phyloP scores from a whole-genome alignment of 2,113 vertebrate genomes.

The Callithrix jacchus region DNA sequence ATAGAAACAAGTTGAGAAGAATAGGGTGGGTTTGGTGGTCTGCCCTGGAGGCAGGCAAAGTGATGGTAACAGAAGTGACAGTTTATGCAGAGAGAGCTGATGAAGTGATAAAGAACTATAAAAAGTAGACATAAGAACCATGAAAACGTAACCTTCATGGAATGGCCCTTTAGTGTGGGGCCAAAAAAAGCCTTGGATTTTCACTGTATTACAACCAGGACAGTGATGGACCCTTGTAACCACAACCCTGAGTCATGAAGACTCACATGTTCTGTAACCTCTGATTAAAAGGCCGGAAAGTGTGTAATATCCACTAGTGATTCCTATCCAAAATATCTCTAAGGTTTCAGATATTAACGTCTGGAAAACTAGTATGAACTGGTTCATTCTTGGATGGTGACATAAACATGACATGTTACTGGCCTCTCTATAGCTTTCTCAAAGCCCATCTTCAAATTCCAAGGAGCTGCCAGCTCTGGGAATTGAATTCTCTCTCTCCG shows the following conservation, averaged over 20 bases:
- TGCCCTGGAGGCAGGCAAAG: neutral
- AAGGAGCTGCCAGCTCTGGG: neutral
- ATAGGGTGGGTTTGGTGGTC: neutral
- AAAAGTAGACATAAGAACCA: neutral
- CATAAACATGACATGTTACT: slow-evolving; percentile 29
- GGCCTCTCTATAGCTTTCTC: neutral
- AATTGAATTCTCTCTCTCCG: neutral
- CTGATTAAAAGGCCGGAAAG: slow-evolving; percentile 72
- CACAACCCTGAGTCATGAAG: slow-evolving; percentile 64
- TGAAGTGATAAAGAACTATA: neutral
- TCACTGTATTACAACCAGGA: neutral
- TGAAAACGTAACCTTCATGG: neutral
- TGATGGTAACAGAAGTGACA: neutral
- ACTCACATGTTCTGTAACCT: slow-evolving; percentile 63
- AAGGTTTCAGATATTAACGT: slow-evolving; percentile 59
- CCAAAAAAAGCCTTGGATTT: neutral
- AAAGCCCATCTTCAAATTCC: slow-evolving; percentile 59
- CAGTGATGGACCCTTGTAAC: slow-evolving; percentile 30
- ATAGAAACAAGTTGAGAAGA: neutral
- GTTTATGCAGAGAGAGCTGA: neutral
- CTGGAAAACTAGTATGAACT: slow-evolving; percentile 59
- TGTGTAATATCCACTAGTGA: slow-evolving; percentile 49
- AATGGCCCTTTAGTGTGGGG: neutral
- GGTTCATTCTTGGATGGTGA: slow-evolving; percentile 69
- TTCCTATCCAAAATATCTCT: slow-evolving; percentile 53